phyloP scores from a whole-genome alignment of 2,888 invertebrate species.

The Sussaba pulchella region DNA sequence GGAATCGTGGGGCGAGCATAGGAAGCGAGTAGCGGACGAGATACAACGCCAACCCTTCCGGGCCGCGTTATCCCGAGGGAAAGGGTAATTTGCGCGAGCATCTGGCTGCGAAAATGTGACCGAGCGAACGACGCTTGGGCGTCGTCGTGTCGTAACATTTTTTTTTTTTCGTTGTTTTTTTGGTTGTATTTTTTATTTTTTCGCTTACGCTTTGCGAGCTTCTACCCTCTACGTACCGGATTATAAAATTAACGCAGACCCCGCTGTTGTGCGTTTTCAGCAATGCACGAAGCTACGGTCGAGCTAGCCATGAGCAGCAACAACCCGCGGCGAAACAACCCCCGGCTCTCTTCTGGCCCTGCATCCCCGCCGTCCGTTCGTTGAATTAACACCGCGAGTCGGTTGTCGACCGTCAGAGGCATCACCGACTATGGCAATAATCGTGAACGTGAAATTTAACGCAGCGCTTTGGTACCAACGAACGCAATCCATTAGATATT shows the following conservation, averaged over 20 bases:
- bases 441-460: conserved; percentile 84
- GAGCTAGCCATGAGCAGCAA: conserved; percentile 46
- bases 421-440: conserved; percentile 76
- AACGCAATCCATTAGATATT: conserved; percentile 84
- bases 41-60: conserved; percentile 62
- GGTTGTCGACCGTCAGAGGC: conserved; percentile 26
- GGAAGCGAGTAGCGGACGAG: conserved; percentile 45
- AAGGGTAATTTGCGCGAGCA: conserved; percentile 73
- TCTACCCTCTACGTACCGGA: conserved; percentile 68
- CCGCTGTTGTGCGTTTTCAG: conserved; percentile 37
- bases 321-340: too few relatives aligned
- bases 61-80: conserved; percentile 62
- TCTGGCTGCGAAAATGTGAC: conserved; percentile 72
- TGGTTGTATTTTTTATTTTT: conserved; percentile 39
- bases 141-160: conserved; percentile 69
- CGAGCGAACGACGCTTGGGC: conserved; percentile 62
- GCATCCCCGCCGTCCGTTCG: too few relatives aligned
- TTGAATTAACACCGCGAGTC: conserved; percentile 58
- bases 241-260: conserved; percentile 82
- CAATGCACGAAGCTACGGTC: conserved; percentile 52
- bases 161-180: conserved; percentile 22
- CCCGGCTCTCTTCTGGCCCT: too few relatives aligned
- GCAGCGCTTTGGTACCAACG: conserved; percentile 77
- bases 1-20: conserved; percentile 2
- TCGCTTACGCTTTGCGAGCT: not conserved